Evolutionary conservation across 2,113 vertebrate species (phyloP).

Genomic region (Gambusia holbrooki): DNA sequence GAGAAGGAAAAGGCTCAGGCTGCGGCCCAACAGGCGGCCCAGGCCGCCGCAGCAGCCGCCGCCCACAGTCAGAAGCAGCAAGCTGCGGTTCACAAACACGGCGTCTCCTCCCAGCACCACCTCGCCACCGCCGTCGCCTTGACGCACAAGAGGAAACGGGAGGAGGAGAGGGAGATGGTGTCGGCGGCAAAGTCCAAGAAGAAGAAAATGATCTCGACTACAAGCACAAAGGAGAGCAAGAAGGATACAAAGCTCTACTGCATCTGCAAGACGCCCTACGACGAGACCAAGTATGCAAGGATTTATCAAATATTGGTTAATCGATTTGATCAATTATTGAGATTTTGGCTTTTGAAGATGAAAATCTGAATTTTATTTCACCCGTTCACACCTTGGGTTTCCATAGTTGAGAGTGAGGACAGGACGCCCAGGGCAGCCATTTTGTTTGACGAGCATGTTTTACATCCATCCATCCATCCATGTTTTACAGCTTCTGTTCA

Average conservation of each 20-base stretch:
- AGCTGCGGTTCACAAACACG: conserved; percentile 33
- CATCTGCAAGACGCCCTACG: conserved; percentile 98
- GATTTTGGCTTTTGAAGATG: too few relatives aligned
- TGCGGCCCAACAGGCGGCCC: conserved; percentile 76
- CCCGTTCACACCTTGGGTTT: too few relatives aligned
- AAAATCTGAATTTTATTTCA: too few relatives aligned
- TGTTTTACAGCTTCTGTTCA: too few relatives aligned
- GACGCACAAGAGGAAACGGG: conserved; percentile 93
- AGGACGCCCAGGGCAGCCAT: too few relatives aligned
- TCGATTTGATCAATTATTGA: too few relatives aligned
- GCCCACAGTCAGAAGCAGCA: conserved; percentile 67
- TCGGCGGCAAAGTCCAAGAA: conserved; percentile 89
- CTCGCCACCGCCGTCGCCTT: conserved; percentile 49
- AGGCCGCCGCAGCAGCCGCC: conserved; percentile 47
- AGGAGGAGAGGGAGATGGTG: conserved; percentile 83
- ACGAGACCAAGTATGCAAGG: conserved; percentile 93
- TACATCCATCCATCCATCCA: too few relatives aligned
- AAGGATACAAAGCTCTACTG: conserved; percentile 99
- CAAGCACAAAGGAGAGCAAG: conserved; percentile 94
- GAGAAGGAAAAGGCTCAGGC: conserved; percentile 92
- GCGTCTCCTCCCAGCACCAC: conserved; percentile 56
- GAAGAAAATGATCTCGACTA: conserved; percentile 97
- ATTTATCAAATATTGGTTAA: too few relatives aligned
- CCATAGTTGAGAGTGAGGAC: too few relatives aligned
- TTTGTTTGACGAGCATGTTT: too few relatives aligned